phyloP scores from a whole-genome alignment of 2,113 vertebrate genomes.

The Spea bombifrons region DNA sequence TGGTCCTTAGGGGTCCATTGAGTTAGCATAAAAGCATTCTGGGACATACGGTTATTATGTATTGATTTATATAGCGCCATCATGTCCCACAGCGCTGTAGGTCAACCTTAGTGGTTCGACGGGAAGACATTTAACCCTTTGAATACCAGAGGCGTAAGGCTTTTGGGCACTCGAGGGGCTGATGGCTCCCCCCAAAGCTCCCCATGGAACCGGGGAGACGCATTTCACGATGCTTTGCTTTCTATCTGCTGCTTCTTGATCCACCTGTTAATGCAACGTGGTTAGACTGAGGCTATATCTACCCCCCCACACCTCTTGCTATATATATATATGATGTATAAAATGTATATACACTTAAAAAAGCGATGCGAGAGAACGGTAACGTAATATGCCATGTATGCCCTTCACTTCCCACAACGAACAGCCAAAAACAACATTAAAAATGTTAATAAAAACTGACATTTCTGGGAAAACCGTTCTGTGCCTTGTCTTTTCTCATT shows the following conservation, averaged over 20 bases:
- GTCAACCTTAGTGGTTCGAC: too few species aligned
- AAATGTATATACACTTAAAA: conserved; percentile 23
- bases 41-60: neutral
- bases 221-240: neutral
- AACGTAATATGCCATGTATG: conserved; percentile 4
- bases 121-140: neutral
- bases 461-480: conserved; percentile 15
- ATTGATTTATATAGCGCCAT: too few species aligned
- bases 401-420: neutral
- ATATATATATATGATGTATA: conserved; percentile 14
- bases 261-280: neutral
- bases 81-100: too few species aligned
- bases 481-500: neutral
- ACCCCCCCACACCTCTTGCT: neutral
- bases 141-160: too few species aligned
- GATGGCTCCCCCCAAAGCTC: neutral
- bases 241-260: neutral
- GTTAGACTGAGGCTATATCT: neutral
- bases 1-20: neutral
- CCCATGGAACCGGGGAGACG: neutral
- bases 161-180: neutral
- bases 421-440: conserved; percentile 17
- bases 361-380: neutral
- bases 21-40: neutral
- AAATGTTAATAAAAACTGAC: conserved; percentile 56